Conservation (phyloP, 2,888 invertebrate genomes). For the Brenthis ino region DNA sequence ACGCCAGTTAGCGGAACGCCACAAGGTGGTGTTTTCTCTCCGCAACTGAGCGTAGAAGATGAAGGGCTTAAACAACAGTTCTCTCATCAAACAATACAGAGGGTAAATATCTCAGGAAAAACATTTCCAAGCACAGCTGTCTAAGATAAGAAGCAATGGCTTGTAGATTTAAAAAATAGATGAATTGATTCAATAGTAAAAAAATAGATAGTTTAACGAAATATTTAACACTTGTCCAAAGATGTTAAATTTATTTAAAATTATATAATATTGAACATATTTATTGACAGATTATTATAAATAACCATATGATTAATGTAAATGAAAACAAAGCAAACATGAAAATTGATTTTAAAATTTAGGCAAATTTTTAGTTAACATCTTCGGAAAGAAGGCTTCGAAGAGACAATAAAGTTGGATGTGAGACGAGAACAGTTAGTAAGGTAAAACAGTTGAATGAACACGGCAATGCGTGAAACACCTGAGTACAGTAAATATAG, state of each 20-base stretch:
- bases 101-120: conserved; percentile 62
- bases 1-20: conserved; percentile 74
- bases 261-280: no score
- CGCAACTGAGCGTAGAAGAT: conserved; percentile 73
- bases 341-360: conserved; percentile 59
- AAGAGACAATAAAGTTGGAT: conserved; percentile 79
- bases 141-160: background rate
- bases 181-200: background rate
- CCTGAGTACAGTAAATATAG: conserved; percentile 38
- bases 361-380: conserved; percentile 77
- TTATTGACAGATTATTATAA: no score
- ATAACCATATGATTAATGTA: background rate
- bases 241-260: conserved; percentile 4
- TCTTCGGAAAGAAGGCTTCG: conserved; percentile 77
- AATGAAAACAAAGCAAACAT: background rate
- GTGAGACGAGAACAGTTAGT: conserved; percentile 76
- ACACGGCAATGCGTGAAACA: conserved; percentile 71
- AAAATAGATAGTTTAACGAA: background rate
- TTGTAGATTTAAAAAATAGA: conserved; percentile 18
- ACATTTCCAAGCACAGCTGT: conserved; percentile 4
- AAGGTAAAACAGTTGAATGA: conserved; percentile 70
- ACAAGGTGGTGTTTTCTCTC: conserved; percentile 72
- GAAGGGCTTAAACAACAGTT: conserved; percentile 77
- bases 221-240: background rate
- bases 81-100: conserved; percentile 75